phyloP scores from a whole-genome alignment of 2,797 vertebrate genomes.

The Taenioides sp. region DNA sequence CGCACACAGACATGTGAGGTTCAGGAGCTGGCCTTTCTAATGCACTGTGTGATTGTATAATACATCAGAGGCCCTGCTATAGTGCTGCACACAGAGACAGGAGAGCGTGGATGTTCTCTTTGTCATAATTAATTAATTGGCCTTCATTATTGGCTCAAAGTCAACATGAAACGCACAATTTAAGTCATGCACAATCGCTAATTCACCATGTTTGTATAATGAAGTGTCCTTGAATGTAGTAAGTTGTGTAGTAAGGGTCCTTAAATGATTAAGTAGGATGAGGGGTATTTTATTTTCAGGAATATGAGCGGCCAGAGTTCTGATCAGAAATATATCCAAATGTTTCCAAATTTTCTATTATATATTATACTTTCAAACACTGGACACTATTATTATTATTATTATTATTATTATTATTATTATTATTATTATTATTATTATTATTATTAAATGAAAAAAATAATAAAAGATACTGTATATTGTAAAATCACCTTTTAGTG shows the following conservation, averaged over 20 bases:
- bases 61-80: not conserved
- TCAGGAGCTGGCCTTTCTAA: not conserved
- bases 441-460: too few species aligned
- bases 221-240: not conserved
- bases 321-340: too few species aligned
- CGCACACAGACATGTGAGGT: not conserved
- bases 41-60: constrained; percentile 1
- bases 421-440: too few species aligned
- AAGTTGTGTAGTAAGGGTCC: too few species aligned
- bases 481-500: too few species aligned
- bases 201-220: not conserved
- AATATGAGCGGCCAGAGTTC: too few species aligned
- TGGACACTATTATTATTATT: too few species aligned
- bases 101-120: not conserved
- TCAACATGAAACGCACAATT: not conserved
- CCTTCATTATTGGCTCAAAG: constrained; percentile 9
- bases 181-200: not conserved
- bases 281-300: too few species aligned
- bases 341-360: too few species aligned
- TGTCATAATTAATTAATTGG: constrained; percentile 39
- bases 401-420: too few species aligned
- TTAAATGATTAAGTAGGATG: not conserved
- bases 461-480: too few species aligned
- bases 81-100: not conserved
- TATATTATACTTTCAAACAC: too few species aligned